These are phyloP conservation scores for Strongylocentrotus purpuratus DNA, from an alignment of 35 echinoderm and acorn worm species.

Conservation along the genomic window DNA sequence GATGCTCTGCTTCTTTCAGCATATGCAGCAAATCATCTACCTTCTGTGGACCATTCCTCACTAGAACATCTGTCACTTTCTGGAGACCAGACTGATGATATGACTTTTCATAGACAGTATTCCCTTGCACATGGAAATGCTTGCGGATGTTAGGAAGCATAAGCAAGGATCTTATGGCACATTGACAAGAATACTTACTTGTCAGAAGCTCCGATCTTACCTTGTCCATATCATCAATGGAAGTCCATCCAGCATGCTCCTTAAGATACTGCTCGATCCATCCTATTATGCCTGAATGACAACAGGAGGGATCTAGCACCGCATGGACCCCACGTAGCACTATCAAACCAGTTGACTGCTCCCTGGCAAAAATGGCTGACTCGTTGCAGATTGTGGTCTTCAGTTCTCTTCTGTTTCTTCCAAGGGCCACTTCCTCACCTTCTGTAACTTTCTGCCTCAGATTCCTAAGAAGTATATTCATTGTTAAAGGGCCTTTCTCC, in stretches of 20 bases:
- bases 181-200: background rate
- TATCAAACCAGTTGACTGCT: background rate
- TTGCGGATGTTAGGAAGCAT: background rate
- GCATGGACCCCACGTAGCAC: background rate
- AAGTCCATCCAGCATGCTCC: background rate
- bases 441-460: background rate
- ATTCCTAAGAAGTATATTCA: background rate
- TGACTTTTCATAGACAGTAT: background rate
- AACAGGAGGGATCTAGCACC: background rate
- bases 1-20: background rate
- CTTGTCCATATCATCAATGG: background rate
- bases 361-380: background rate
- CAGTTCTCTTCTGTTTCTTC: background rate
- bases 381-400: background rate
- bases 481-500: background rate
- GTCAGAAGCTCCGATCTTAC: background rate
- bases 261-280: background rate
- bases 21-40: background rate
- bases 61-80: background rate
- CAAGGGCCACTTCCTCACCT: background rate
- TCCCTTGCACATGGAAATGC: background rate
- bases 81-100: background rate
- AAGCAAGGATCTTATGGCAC: background rate
- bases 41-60: background rate
- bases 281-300: background rate